Conservation (phyloP, 2,797 vertebrate genomes). For the Capromys pilorides region DNA sequence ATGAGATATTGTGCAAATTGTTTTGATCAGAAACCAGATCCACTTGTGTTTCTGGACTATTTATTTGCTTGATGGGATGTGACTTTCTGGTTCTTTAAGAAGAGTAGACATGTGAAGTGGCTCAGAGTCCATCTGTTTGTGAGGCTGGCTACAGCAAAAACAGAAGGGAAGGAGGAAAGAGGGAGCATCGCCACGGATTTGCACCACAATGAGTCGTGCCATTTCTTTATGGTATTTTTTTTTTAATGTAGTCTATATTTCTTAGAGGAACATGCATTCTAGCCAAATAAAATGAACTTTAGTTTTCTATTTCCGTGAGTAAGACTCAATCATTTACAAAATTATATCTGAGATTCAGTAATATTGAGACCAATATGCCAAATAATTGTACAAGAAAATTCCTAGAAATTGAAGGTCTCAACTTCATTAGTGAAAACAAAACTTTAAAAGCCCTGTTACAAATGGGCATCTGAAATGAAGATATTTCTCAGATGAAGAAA, state of each 20-base stretch:
- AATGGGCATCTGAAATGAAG: background rate
- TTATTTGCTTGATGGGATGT: background rate
- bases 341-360: background rate
- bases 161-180: constrained; percentile 2
- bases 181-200: background rate
- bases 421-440: constrained; percentile 2
- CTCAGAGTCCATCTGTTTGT: background rate
- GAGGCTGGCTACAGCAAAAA: background rate
- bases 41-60: background rate
- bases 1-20: background rate
- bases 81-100: background rate
- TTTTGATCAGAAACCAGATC: background rate
- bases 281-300: background rate
- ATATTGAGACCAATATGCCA: background rate
- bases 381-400: background rate
- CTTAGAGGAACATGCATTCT: background rate
- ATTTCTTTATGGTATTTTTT: background rate
- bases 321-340: constrained; percentile 35
- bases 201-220: background rate
- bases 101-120: background rate
- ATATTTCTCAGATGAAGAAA: background rate
- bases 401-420: background rate
- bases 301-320: background rate
- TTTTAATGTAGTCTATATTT: background rate
- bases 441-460: background rate